Percentiles rank a stretch among this genome's conserved stretches.
Evolutionary conservation across 2,797 vertebrate species (phyloP).

Genomic region (Acanthurus leucopareius): DNA sequence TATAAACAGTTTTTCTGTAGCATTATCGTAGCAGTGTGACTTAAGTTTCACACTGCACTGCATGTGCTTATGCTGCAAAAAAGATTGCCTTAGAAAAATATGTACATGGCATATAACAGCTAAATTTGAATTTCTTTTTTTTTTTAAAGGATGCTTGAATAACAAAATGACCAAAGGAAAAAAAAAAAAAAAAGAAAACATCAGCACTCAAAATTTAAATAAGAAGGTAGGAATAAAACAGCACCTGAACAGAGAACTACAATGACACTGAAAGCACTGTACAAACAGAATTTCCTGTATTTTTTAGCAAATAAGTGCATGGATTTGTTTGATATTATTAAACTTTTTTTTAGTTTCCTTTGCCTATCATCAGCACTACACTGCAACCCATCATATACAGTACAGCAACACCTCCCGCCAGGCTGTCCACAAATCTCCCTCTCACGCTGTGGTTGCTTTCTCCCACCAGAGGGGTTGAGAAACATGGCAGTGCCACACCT

Average conservation of each 20-base stretch:
- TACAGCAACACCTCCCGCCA: conserved; percentile 46
- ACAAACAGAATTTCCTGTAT: conserved; percentile 73
- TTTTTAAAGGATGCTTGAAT: conserved; percentile 46
- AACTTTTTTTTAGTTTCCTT: conserved; percentile 42
- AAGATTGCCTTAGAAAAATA: conserved; percentile 36
- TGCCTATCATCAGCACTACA: conserved; percentile 42
- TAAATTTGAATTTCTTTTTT: conserved; percentile 12
- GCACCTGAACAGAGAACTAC: conserved; percentile 69
- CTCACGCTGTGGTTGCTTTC: conserved; percentile 12
- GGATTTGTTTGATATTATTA: conserved; percentile 64
- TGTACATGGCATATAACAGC: conserved; percentile 23
- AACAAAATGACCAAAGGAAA: conserved; percentile 20
- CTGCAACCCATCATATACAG: conserved; percentile 55
- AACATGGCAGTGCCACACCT: conserved; percentile 17
- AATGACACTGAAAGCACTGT: conserved; percentile 65
- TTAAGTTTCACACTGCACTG: conserved; percentile 15
- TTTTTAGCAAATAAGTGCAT: conserved; percentile 83
- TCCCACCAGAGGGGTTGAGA: conserved; percentile 38
- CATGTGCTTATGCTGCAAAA: conserved; percentile 33
- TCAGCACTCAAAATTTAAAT: conserved; percentile 72
- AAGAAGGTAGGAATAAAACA: conserved; percentile 72
- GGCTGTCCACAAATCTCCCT: conserved; percentile 8
- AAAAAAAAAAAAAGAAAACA: conserved; percentile 23
- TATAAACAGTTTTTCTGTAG: conserved; percentile 27
- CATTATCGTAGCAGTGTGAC: conserved; percentile 13